phyloP scores from a whole-genome alignment of 2,888 invertebrate genomes.

The Gandaritis pyraliata region DNA sequence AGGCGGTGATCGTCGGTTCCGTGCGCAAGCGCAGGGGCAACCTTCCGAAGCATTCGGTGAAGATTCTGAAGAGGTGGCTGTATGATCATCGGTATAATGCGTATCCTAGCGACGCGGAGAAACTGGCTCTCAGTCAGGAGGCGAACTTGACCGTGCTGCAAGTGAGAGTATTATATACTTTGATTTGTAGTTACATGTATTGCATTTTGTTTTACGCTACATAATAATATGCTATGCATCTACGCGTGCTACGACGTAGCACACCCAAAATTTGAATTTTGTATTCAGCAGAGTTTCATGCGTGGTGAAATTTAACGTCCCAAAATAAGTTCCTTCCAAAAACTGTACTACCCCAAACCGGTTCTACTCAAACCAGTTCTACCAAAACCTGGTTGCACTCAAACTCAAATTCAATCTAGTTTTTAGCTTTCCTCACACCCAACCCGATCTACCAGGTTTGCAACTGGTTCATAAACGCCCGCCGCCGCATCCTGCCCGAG shows the following conservation, averaged over 20 bases:
- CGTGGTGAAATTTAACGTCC: no score
- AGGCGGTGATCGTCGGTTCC: slow-evolving; percentile 70
- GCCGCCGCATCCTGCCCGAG: slow-evolving; percentile 95
- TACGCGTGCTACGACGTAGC: no score
- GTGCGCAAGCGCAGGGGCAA: slow-evolving; percentile 94
- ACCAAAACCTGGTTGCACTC: no score
- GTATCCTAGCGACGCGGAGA: slow-evolving; percentile 97
- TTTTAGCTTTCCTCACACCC: no score
- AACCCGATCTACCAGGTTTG: slow-evolving; percentile 84
- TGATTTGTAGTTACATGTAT: background rate
- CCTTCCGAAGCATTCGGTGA: slow-evolving; percentile 96
- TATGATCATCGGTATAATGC: slow-evolving; percentile 98
- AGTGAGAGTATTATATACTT: slow-evolving; percentile 70
- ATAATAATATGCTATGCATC: no score
- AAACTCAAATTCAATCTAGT: no score
- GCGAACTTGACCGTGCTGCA: slow-evolving; percentile 94
- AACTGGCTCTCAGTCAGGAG: slow-evolving; percentile 92
- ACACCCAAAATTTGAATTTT: no score
- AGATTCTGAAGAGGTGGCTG: slow-evolving; percentile 95
- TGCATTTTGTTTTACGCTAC: background rate
- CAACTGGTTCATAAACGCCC: slow-evolving; percentile 98
- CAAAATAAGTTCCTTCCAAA: no score
- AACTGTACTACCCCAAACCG: no score
- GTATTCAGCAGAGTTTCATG: no score
- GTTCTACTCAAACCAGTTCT: no score